Conservation (phyloP, 2,113 vertebrate genomes). For the Pygathrix nemaeus region DNA sequence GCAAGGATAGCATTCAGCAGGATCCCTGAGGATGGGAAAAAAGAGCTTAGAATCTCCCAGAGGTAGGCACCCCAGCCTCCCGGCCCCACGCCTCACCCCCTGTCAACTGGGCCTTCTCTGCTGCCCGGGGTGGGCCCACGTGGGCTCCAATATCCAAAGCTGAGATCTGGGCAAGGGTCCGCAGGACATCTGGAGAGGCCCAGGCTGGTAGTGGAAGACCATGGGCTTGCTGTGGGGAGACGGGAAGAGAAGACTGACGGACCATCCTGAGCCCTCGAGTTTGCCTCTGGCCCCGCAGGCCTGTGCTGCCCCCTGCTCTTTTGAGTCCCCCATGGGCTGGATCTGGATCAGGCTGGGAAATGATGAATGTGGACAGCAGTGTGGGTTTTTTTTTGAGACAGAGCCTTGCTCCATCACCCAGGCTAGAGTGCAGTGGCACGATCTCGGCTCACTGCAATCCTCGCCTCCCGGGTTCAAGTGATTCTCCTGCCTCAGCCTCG, state of each 20-base stretch:
- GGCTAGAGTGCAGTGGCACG: neutral
- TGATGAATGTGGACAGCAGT: neutral
- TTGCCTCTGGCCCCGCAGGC: neutral
- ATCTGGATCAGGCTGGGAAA: neutral
- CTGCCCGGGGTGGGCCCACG: constrained; percentile 82
- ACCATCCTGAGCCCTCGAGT: neutral
- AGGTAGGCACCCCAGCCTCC: neutral
- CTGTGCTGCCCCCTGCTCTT: neutral
- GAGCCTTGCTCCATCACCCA: neutral
- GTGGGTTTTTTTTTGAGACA: neutral
- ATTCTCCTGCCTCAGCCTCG: no score
- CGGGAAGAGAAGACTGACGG: neutral
- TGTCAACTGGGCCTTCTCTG: constrained; percentile 87
- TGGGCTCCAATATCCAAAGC: constrained; percentile 85
- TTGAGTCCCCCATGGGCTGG: neutral
- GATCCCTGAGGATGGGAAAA: constrained; percentile 81
- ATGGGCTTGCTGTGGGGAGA: constrained; percentile 80
- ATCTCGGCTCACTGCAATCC: neutral
- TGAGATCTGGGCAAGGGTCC: constrained; percentile 84
- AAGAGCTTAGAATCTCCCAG: neutral
- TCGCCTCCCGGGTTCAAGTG: neutral
- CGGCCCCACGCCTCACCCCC: constrained; percentile 82
- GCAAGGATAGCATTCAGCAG: constrained; percentile 87
- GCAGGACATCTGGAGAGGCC: constrained; percentile 86
- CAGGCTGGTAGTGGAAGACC: constrained; percentile 87